Conservation (phyloP, 1,140 invertebrate species). For the Grapholita molesta region DNA sequence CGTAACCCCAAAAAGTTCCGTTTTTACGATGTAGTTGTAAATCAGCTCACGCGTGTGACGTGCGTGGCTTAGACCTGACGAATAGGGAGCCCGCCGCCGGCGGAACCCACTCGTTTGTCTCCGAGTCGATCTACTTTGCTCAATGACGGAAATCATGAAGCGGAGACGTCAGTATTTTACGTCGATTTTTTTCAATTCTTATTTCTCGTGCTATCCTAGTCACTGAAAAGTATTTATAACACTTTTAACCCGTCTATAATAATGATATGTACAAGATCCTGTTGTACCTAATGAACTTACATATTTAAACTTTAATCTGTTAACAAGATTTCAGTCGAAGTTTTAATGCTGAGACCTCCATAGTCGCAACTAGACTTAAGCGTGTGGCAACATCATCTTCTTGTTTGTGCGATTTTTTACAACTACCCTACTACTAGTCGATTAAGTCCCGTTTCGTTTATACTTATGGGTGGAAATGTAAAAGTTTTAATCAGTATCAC, state of each 20-base stretch:
- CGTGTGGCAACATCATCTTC: too few species aligned
- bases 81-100: slow-evolving; percentile 26
- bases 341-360: too few species aligned
- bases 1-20: slow-evolving; percentile 8
- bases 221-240: not conserved
- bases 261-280: too few species aligned
- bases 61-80: slow-evolving; percentile 23
- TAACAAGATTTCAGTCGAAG: too few species aligned
- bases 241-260: not conserved
- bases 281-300: too few species aligned
- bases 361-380: too few species aligned
- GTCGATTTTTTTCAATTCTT: not conserved
- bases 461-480: too few species aligned
- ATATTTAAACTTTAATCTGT: too few species aligned
- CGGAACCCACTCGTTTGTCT: not conserved
- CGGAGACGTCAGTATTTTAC: not conserved
- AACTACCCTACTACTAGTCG: too few species aligned
- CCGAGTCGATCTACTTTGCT: slow-evolving; percentile 3
- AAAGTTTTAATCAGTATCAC: too few species aligned
- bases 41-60: slow-evolving; percentile 29
- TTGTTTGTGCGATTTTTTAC: too few species aligned
- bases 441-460: too few species aligned
- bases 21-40: slow-evolving; percentile 22
- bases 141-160: not conserved
- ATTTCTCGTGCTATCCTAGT: not conserved